Evolutionary conservation across 1,140 invertebrate genomes (phyloP).

Genomic region (Asobara japonica): DNA sequence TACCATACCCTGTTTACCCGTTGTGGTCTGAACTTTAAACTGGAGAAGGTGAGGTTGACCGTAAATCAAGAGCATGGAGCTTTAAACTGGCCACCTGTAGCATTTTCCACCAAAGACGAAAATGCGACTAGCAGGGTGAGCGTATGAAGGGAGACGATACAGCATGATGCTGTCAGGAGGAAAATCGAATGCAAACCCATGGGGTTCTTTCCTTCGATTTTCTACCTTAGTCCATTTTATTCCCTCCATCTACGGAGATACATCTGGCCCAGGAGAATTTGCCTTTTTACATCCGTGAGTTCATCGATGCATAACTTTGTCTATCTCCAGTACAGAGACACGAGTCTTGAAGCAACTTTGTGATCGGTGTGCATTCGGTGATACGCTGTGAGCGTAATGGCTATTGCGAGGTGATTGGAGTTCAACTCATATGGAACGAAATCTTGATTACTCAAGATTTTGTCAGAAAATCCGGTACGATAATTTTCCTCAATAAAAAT

Average conservation of each 20-base stretch:
- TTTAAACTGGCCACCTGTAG: constrained; percentile 56
- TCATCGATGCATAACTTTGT: not conserved
- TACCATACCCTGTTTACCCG: constrained; percentile 42
- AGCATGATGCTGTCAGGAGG: not conserved
- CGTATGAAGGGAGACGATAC: constrained; percentile 19
- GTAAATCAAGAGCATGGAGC: constrained; percentile 51
- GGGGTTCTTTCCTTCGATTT: not conserved
- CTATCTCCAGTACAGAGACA: not conserved
- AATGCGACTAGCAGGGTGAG: not conserved
- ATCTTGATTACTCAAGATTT: too few species aligned
- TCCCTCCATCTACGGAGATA: not conserved
- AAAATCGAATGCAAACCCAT: constrained; percentile 36
- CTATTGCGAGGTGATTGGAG: too few species aligned
- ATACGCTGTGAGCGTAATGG: not conserved
- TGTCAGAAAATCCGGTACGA: too few species aligned
- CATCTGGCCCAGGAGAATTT: constrained; percentile 5
- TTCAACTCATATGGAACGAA: too few species aligned
- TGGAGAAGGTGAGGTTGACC: constrained; percentile 48
- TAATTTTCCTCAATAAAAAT: too few species aligned
- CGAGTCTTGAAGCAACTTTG: not conserved
- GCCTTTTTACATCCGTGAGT: not conserved
- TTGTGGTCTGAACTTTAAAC: constrained; percentile 47
- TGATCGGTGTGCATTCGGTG: not conserved
- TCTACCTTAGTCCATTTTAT: too few species aligned
- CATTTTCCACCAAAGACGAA: constrained; percentile 22